phyloP scores from a whole-genome alignment of 2,888 invertebrate genomes.

The Andrena haemorrhoa region DNA sequence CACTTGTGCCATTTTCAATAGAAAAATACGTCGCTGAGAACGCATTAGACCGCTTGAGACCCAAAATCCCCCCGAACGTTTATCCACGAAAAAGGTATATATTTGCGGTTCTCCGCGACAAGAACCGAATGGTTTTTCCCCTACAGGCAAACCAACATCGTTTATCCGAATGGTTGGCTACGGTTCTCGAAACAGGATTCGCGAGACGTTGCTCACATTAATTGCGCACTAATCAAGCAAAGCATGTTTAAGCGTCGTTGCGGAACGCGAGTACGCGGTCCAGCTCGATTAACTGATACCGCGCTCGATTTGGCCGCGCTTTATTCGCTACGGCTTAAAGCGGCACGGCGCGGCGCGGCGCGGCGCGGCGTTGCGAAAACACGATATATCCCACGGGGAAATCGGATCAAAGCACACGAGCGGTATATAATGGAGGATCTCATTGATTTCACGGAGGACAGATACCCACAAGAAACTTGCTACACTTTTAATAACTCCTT shows the following conservation, averaged over 20 bases:
- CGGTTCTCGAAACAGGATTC: background rate
- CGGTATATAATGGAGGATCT: background rate
- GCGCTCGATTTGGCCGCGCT: slow-evolving; percentile 33
- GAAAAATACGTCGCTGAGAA: too few relatives aligned
- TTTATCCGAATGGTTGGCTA: background rate
- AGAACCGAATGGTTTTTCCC: too few relatives aligned
- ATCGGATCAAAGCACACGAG: slow-evolving; percentile 30
- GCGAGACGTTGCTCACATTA: background rate
- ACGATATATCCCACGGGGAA: background rate
- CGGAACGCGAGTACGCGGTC: slow-evolving; percentile 8
- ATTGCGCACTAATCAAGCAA: slow-evolving; percentile 12
- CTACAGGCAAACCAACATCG: background rate
- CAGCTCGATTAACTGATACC: slow-evolving; percentile 30
- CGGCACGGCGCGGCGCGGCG: background rate
- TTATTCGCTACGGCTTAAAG: slow-evolving; percentile 18
- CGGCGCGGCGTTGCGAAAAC: slow-evolving; percentile 17
- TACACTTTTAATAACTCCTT: slow-evolving; percentile 38
- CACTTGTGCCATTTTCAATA: too few relatives aligned
- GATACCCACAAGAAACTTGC: slow-evolving; percentile 6
- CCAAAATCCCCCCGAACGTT: background rate
- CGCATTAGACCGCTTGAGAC: background rate
- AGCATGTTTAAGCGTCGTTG: slow-evolving; percentile 14
- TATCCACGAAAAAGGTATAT: too few relatives aligned
- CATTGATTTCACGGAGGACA: slow-evolving; percentile 12
- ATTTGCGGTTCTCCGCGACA: too few relatives aligned